Evolutionary conservation across 2,797 vertebrate species (phyloP).

Genomic region (Lateolabrax maculatus): DNA sequence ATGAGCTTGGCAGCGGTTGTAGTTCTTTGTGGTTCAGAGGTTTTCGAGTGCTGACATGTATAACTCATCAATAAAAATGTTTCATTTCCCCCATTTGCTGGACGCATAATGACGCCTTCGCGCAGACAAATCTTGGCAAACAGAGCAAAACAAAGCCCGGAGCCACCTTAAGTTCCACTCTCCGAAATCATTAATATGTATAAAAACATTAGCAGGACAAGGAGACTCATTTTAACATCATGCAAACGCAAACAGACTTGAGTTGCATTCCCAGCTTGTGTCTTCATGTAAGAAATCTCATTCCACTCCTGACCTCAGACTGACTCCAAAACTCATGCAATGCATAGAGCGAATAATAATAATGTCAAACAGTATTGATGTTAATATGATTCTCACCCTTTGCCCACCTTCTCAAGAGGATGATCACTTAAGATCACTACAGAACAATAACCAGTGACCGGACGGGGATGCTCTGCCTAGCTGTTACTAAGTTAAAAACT

Average conservation of each 20-base stretch:
- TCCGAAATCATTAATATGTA: conserved; percentile 43
- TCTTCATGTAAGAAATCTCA: conserved; percentile 9
- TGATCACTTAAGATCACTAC: not conserved
- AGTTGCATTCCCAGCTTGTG: conserved; percentile 50
- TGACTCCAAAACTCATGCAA: conserved; percentile 30
- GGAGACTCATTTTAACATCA: conserved; percentile 29
- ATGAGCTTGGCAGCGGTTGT: conserved; percentile 7
- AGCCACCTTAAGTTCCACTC: conserved; percentile 13
- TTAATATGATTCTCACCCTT: not conserved
- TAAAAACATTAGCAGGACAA: conserved; percentile 40
- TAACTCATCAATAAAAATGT: conserved; percentile 32
- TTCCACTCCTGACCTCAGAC: conserved; percentile 19
- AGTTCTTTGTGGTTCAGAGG: conserved; percentile 26
- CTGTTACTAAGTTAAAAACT: not conserved
- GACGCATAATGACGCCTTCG: not conserved
- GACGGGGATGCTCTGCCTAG: too few relatives aligned
- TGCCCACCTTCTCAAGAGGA: not conserved
- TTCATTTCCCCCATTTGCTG: conserved; percentile 10
- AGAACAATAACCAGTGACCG: not conserved
- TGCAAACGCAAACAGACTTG: conserved; percentile 15
- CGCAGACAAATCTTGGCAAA: conserved; percentile 2
- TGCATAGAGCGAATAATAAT: not conserved
- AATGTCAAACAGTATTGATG: not conserved
- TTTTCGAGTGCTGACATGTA: conserved; percentile 45
- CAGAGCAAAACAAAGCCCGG: conserved; percentile 1